phyloP scores from a whole-genome alignment of 1,140 invertebrate genomes.

The Vanessa atalanta region DNA sequence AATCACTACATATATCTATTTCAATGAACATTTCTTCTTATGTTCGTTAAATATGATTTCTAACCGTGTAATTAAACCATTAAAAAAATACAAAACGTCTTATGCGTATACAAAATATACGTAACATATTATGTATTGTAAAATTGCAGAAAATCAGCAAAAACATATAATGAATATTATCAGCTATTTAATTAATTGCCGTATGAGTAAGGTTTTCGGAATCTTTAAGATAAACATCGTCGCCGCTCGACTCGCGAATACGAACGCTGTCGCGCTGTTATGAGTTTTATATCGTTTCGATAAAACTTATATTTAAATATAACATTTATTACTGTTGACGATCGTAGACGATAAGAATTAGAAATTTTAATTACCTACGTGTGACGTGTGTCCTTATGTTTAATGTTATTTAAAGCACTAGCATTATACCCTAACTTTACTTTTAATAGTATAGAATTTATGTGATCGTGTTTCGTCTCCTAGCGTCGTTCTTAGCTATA shows the following conservation, averaged over 20 bases:
- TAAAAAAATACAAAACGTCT: too few species aligned
- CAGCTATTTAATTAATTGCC: background rate
- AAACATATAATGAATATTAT: background rate
- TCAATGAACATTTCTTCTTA: too few species aligned
- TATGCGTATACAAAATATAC: too few species aligned
- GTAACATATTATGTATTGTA: background rate
- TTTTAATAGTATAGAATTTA: too few species aligned
- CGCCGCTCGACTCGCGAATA: background rate
- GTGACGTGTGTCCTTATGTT: background rate
- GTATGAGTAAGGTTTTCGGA: background rate
- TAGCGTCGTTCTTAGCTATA: too few species aligned
- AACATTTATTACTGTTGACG: background rate
- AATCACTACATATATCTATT: too few species aligned
- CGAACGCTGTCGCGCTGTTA: background rate
- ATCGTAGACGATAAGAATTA: background rate
- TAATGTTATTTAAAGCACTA: too few species aligned
- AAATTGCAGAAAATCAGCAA: background rate
- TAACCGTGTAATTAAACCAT: too few species aligned
- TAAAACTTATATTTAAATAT: background rate
- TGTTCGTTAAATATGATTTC: too few species aligned
- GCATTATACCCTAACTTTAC: too few species aligned
- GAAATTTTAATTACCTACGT: conserved; percentile 5
- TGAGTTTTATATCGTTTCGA: background rate
- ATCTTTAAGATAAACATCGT: background rate
- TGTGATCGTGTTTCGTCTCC: too few species aligned